Evolutionary conservation across 2,888 invertebrate genomes (phyloP), one percentile per base, ranked within the genome.

Genomic region (Barypeithes pellucidus): DNA sequence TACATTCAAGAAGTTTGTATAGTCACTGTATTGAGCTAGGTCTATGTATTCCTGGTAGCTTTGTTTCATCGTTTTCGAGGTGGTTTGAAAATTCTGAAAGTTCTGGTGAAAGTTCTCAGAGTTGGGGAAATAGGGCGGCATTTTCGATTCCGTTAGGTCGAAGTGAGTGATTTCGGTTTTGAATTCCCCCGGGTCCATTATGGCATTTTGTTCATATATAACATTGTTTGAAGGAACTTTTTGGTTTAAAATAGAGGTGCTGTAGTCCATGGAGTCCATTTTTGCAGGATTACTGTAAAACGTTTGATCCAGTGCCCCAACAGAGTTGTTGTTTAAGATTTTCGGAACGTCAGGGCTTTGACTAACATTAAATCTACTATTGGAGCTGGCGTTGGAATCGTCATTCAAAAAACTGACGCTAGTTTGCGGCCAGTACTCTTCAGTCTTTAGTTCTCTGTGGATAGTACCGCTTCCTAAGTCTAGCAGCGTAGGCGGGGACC

Each of bases 381-480:
- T 84, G 69, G 80, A 80, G 71, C 85, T 85, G 52, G 83, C 84
- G 72, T 85, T 87, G 59, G 86, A 86, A 76, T 86, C 87, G 72
- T 90, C 90, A 76, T 90, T 90, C 2, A 84, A 54, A 54, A 80
- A 72, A 81, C 81, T 76, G 16, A 62, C 72, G 18, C 85, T 59
- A 89, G 86, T 86, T 50, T 88, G 88, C 54, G 91, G 90, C 90
- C 90, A 90, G 78, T 89, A 90, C 39, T 90, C 89, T 78, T 91
- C 89, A 41, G 89, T 87, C 79, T 91, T 89, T 0, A 91, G 84
- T 77, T 89, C 89, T 78, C 88, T 87, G 78, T 90, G 89, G 43
- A 90, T 93, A 61, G 91, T 92, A 1, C 93, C 93, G 75, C 91
- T 91, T 43, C 92, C 93, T 4, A 94, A 86, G 78, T 94, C 93